These are phyloP conservation scores for Octomys mimax DNA, from an alignment of 2,797 vertebrate species.

Conservation along the genomic window DNA sequence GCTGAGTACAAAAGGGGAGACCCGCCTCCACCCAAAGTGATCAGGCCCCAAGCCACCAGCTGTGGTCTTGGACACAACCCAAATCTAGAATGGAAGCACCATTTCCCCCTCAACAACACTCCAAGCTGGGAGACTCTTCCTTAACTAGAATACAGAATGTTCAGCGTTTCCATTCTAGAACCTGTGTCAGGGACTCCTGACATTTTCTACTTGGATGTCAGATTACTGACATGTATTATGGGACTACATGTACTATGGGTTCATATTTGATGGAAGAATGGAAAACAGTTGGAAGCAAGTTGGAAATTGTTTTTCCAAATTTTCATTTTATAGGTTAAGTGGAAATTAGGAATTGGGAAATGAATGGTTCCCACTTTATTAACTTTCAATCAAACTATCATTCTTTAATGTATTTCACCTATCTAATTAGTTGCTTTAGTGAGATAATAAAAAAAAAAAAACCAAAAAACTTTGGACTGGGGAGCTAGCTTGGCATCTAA, in stretches of 20 bases:
- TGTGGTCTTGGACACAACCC: background rate
- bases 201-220: background rate
- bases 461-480: too few species aligned
- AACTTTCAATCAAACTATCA: background rate
- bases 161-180: background rate
- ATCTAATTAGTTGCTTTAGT: background rate
- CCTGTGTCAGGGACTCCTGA: background rate
- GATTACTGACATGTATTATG: background rate
- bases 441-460: background rate
- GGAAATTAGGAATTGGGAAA: background rate
- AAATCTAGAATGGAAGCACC: fast-evolving
- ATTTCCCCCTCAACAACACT: fast-evolving
- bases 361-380: background rate
- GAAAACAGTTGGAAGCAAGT: background rate
- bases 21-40: background rate
- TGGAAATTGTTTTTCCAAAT: background rate
- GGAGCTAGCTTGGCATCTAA: too few species aligned
- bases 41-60: too few species aligned
- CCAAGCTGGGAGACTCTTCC: background rate
- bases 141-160: background rate
- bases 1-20: background rate
- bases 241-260: background rate
- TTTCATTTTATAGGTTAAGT: background rate
- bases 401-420: background rate
- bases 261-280: background rate